These are phyloP conservation scores for Diachasmimorpha longicaudata DNA, from an alignment of 1,140 invertebrate genomes.

Conservation along the genomic window DNA sequence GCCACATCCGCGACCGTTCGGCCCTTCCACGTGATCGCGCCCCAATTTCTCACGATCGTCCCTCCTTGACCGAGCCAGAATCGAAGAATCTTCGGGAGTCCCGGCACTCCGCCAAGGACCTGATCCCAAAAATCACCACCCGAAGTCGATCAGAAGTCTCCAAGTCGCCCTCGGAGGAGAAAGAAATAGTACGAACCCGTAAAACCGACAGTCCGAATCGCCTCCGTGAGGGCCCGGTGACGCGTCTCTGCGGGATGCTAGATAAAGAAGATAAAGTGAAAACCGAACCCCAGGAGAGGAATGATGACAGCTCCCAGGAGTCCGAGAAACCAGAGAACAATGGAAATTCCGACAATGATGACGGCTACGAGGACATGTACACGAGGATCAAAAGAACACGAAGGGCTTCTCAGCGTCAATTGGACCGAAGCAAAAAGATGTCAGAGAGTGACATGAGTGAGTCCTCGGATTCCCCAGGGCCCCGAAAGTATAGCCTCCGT, in stretches of 20 bases:
- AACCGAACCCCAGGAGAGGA: slow-evolving; percentile 38
- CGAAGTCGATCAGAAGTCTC: slow-evolving; percentile 40
- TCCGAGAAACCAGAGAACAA: slow-evolving; percentile 55
- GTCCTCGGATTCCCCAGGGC: slow-evolving; percentile 56
- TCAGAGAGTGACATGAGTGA: slow-evolving; percentile 58
- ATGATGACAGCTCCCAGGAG: slow-evolving; percentile 47
- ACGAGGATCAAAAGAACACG: slow-evolving; percentile 67
- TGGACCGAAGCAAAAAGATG: slow-evolving; percentile 53
- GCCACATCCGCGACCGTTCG: slow-evolving; percentile 50
- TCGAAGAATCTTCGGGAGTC: slow-evolving; percentile 43
- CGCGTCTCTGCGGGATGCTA: slow-evolving; percentile 47
- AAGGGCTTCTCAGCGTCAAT: slow-evolving; percentile 56
- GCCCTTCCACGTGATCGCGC: slow-evolving; percentile 34
- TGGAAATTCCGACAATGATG: slow-evolving; percentile 58
- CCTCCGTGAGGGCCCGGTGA: slow-evolving; percentile 56
- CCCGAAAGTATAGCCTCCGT: slow-evolving; percentile 62
- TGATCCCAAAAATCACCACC: slow-evolving; percentile 40
- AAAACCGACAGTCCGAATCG: slow-evolving; percentile 53
- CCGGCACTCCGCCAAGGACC: slow-evolving; percentile 40
- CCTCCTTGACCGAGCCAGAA: slow-evolving; percentile 39
- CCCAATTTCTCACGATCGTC: slow-evolving; percentile 31
- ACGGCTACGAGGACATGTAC: slow-evolving; percentile 68
- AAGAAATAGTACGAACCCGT: slow-evolving; percentile 49
- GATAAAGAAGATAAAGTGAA: slow-evolving; percentile 54
- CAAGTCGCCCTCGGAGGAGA: slow-evolving; percentile 39